Evolutionary conservation across 1,140 invertebrate genomes (phyloP).

Genomic region (Caerostris extrusa): DNA sequence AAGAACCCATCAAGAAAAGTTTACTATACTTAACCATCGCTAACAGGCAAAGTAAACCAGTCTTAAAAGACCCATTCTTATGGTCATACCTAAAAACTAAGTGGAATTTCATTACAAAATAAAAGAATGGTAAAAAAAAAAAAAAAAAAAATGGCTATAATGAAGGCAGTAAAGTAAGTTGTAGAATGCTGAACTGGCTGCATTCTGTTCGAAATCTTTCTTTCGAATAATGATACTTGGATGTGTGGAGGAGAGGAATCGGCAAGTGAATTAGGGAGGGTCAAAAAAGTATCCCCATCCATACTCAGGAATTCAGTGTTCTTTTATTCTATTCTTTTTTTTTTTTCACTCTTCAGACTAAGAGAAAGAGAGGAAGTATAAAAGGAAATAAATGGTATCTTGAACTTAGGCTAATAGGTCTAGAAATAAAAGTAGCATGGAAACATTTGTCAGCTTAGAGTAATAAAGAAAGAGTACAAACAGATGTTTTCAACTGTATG

Average conservation of each 20-base stretch:
- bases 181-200: background rate
- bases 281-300: background rate
- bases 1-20: too few species aligned
- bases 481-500: constrained; percentile 54
- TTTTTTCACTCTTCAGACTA: background rate
- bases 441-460: constrained; percentile 40
- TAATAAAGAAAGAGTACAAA: constrained; percentile 53
- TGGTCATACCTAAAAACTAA: background rate
- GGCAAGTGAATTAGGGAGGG: background rate
- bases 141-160: background rate
- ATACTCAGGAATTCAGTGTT: background rate
- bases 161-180: background rate
- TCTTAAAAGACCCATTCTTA: too few species aligned
- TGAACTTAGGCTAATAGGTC: constrained; percentile 60
- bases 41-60: too few species aligned
- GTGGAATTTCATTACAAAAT: background rate
- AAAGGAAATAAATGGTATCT: constrained; percentile 52
- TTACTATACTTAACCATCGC: too few species aligned
- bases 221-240: background rate
- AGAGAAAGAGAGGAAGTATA: background rate
- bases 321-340: background rate
- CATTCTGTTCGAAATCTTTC: background rate
- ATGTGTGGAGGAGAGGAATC: background rate
- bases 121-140: background rate
- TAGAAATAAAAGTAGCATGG: background rate